phyloP scores from a whole-genome alignment of 2,113 vertebrate species.

The Catharus bicknelli region DNA sequence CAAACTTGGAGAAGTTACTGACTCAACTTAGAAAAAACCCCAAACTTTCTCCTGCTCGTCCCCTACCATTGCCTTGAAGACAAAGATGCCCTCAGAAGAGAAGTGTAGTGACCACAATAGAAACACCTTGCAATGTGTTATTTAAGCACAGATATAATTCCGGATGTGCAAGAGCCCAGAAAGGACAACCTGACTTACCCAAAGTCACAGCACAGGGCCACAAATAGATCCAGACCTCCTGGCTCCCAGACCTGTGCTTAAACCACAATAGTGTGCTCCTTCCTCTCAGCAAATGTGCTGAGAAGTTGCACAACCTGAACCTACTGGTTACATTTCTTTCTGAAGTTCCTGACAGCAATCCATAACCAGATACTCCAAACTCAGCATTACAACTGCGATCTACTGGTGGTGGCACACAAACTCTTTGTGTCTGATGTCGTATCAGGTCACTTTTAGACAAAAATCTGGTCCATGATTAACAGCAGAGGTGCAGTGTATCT shows the following conservation, averaged over 20 bases:
- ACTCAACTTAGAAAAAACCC: rapidly evolving
- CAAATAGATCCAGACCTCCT: constrained; percentile 29
- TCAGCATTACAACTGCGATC: not conserved
- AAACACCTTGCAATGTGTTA: not conserved
- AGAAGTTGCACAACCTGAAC: constrained; percentile 32
- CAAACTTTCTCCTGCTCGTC: not conserved
- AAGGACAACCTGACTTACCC: not conserved
- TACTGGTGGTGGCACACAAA: not conserved
- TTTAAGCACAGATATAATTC: not conserved
- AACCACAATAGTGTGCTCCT: not conserved
- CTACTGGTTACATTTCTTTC: not conserved
- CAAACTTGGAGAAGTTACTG: not conserved
- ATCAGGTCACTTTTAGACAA: not conserved
- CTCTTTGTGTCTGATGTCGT: not conserved
- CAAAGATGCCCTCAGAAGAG: not conserved
- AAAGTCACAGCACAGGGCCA: not conserved
- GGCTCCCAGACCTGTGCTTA: constrained; percentile 9
- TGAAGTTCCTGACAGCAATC: constrained; percentile 30
- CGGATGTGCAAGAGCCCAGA: not conserved
- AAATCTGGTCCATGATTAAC: not conserved
- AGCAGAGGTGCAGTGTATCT: not conserved
- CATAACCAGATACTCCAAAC: constrained; percentile 18
- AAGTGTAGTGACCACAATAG: not conserved
- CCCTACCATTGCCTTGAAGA: not conserved
- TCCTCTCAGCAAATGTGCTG: constrained; percentile 32